Percentiles rank a stretch among this genome's conserved stretches.
Conservation (phyloP, 2,113 vertebrate genomes). For the Merops nubicus region DNA sequence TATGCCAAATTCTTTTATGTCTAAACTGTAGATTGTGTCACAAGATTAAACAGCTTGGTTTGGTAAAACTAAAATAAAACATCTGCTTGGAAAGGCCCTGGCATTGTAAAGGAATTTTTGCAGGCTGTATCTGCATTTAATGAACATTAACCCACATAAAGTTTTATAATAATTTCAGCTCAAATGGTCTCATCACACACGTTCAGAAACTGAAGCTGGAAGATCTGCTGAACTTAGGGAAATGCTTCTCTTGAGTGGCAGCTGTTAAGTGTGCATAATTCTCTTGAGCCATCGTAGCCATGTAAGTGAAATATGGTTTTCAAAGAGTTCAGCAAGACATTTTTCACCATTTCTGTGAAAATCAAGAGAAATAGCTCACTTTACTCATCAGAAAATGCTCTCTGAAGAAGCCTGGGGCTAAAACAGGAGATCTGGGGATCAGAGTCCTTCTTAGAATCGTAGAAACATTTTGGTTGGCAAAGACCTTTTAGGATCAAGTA, state of each 20-base stretch:
- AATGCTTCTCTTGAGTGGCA: not conserved
- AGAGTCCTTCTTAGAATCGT: not conserved
- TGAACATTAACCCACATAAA: not conserved
- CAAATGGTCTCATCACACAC: not conserved
- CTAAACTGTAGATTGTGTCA: constrained; percentile 50
- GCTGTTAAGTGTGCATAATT: not conserved
- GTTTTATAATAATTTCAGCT: constrained; percentile 42
- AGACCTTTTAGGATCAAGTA: not conserved
- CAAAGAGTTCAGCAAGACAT: not conserved
- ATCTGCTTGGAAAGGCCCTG: constrained; percentile 50
- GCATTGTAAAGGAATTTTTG: not conserved
- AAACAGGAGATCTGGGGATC: not conserved
- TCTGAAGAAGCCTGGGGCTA: not conserved
- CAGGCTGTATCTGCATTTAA: not conserved
- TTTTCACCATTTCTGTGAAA: not conserved
- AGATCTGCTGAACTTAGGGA: not conserved
- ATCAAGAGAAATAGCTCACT: not conserved
- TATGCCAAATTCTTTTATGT: constrained; percentile 49
- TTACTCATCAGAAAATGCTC: not conserved
- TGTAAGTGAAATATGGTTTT: not conserved
- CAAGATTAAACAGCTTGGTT: constrained; percentile 48
- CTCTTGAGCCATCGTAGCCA: not conserved
- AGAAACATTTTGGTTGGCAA: not conserved
- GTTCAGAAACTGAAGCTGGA: constrained; percentile 6
- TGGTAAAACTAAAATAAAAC: constrained; percentile 68